Evolutionary conservation across 2,797 vertebrate genomes (phyloP), one percentile per base, ranked within the genome.

Genomic region (Arrhamphus sclerolepis): DNA sequence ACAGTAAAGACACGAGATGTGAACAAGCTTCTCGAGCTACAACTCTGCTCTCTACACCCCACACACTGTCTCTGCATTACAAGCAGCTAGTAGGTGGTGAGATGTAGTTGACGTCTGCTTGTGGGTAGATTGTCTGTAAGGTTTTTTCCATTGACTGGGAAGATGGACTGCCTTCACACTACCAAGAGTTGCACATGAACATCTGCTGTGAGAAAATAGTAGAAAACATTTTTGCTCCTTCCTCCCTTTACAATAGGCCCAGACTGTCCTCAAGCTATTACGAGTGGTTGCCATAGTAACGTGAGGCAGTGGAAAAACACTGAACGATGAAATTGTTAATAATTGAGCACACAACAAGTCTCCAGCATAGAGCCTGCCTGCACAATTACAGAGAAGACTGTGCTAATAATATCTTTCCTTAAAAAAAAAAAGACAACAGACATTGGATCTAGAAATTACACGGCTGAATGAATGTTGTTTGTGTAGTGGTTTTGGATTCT

Each of bases 251-350:
- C 58, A 72, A 78, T 46, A 71, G 75, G 77, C 53, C 39, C 64
- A 79, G 75, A 81, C 75, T 76, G 80, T 77, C 31, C 68, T 73
- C 26, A 54, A 71, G 72, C 72, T 34, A 47, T 62, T 59, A 51
- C 4, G 56, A 63, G 59, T 67, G 71, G 88, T 91, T 92, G 85
- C 89, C 86, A 91, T 89, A 91, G 88, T 85, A 88, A 89, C 90
- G 51, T 72, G 54, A 84, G 70, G 79, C 62, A 61, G 79, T 71
- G 77, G 78, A 85, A 85, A 89, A 90, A 84, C 71, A 88, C 81
- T 82, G 75, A 89, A 76, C 71, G 73, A 72, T 54, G 52, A 85
- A 88, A 87, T 72, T 76, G 79, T 80, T 82, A 77, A 89, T 86
- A 81, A 87, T 85, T 73, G 46, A 82, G 60, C 50, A 76, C 56